phyloP scores from a whole-genome alignment of 2,888 invertebrate species.

The Toxonevra muliebris region DNA sequence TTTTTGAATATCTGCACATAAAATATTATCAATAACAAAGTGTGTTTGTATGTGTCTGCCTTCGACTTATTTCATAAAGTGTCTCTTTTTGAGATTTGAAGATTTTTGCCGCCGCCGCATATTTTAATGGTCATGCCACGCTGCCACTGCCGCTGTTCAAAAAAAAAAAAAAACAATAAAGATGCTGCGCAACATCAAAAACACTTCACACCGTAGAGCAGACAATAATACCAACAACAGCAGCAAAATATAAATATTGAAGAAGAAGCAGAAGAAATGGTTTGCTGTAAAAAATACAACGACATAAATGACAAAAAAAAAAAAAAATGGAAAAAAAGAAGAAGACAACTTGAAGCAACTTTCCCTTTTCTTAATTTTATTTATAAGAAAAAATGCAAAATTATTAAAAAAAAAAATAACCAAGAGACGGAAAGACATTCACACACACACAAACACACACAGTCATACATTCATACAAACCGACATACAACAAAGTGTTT shows the following conservation, averaged over 20 bases:
- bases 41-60: too few relatives aligned
- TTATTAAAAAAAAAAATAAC: constrained; percentile 7
- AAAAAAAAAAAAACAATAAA: background rate
- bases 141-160: background rate
- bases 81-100: too few relatives aligned
- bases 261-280: constrained; percentile 13
- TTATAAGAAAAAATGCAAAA: constrained; percentile 28
- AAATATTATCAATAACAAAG: background rate
- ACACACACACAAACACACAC: constrained; percentile 7
- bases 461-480: background rate
- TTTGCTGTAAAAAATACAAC: constrained; percentile 24
- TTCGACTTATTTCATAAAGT: too few relatives aligned
- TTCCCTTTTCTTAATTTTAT: constrained; percentile 39
- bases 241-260: constrained; percentile 17
- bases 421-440: background rate
- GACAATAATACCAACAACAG: constrained; percentile 1
- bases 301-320: constrained; percentile 29
- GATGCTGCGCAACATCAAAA: constrained; percentile 21
- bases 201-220: background rate
- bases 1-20: too few relatives aligned
- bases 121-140: background rate
- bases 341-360: constrained; percentile 30
- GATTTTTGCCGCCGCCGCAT: background rate
- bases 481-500: background rate
- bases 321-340: constrained; percentile 32